Conservation (phyloP, 2,888 invertebrate genomes). For the Craniophora ligustri region DNA sequence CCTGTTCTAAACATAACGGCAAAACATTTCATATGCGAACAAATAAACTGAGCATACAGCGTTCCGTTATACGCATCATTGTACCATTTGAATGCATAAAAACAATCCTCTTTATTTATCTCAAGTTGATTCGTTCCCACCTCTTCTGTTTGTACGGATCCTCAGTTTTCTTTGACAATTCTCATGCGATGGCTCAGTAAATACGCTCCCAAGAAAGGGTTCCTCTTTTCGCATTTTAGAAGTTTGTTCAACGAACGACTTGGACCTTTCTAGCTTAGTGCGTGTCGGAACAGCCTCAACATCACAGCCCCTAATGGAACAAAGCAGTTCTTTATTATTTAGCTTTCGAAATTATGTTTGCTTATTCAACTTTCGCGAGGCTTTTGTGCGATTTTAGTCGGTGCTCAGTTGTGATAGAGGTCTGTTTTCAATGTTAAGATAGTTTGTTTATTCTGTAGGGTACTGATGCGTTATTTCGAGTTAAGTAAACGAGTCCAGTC, state of each 20-base stretch:
- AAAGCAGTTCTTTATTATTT: constrained; percentile 54
- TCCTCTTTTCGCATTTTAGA: constrained; percentile 52
- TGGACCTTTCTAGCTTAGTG: constrained; percentile 56
- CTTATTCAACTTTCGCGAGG: constrained; percentile 34
- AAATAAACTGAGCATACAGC: constrained; percentile 29
- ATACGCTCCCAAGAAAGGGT: constrained; percentile 65
- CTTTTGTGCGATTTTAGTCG: constrained; percentile 19
- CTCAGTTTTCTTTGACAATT: constrained; percentile 76
- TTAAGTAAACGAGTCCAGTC: constrained; percentile 17
- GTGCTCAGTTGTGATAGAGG: constrained; percentile 4
- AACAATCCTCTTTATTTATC: constrained; percentile 57
- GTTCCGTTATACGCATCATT: constrained; percentile 35
- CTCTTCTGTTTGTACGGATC: constrained; percentile 63
- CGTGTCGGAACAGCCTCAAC: constrained; percentile 39
- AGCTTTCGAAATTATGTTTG: constrained; percentile 52
- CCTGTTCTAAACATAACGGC: not conserved
- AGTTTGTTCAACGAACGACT: constrained; percentile 62
- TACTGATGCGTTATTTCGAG: constrained; percentile 27
- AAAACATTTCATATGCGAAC: constrained; percentile 13
- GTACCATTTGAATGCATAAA: constrained; percentile 46
- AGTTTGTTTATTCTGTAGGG: constrained; percentile 31
- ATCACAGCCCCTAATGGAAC: constrained; percentile 52
- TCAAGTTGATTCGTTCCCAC: constrained; percentile 58
- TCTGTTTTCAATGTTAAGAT: constrained; percentile 12
- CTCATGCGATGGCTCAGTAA: constrained; percentile 69